Base-by-base conservation (phyloP, 2,888 invertebrate genomes). In the Diarsia brunnea region DNA sequence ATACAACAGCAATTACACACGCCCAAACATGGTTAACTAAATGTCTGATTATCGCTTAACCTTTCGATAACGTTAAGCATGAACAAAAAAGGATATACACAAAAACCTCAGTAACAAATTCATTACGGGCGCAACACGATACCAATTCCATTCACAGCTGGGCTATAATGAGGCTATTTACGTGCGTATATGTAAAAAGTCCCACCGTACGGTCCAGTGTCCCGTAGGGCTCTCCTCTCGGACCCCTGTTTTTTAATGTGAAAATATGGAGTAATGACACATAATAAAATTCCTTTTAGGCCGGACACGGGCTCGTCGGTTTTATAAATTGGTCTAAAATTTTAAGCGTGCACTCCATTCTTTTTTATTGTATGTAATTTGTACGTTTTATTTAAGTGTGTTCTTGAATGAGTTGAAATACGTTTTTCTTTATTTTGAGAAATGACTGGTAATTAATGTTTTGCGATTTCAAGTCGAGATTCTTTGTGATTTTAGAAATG, bases 131-230 rank as follows among this genome's bases (percentile, higher is more conserved):
- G 87, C 94, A 87, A 93, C 94, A 93, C 90, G 95, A 93, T 92
- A 91, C 93, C 95, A 94, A 95, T 95, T 95, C 91, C 88, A 94
- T 93, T 95, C 95, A 95, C 95, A 95, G 95, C 94, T 95, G 94
- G 95, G 84, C 87, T 81, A 92, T 93, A 95, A 94, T 92, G 91
- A 93, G 92, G 91, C 92, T 93, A 94, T 94, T 93, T 94, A 92
- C 91, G 90, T 89, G 90, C 88, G 82, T 87, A 88, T 91, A 92
- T 89, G 89, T 88, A 90, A 93, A 94, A 93, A 92, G 89, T 82
- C 88, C 87, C 87, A 82, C 85, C 88, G 90, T 87, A 87, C 88
- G 73, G 78, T 84, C 74, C 60, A 78, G 89, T 79, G 85, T 91
- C 95, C 95, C 93, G 95, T 94, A 92, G 95, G 85, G 95, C 67